Evolutionary conservation across 2,113 vertebrate genomes (phyloP).

Genomic region (Dromas ardeola): DNA sequence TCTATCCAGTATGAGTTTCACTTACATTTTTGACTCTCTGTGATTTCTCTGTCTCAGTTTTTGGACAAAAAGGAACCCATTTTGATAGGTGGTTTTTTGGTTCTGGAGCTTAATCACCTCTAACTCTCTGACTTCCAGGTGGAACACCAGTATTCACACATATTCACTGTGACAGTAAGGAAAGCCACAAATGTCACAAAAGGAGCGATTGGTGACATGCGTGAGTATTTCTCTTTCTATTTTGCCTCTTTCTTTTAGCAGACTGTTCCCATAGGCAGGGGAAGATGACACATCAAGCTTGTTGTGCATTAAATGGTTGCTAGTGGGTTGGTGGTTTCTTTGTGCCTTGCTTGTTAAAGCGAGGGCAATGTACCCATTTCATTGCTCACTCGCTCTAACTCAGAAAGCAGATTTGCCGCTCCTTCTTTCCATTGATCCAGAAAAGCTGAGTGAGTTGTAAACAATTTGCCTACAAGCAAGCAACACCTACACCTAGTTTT

Average conservation of each 20-base stretch:
- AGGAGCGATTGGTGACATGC: conserved; percentile 91
- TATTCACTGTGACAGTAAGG: conserved; percentile 86
- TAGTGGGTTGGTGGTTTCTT: not conserved
- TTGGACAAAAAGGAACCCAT: not conserved
- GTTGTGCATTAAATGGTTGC: not conserved
- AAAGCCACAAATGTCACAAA: conserved; percentile 93
- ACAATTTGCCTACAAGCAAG: not conserved
- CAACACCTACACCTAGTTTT: not conserved
- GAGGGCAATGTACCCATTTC: not conserved
- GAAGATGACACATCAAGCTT: not conserved
- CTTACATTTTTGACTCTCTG: conserved; percentile 9
- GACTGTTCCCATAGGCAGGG: not conserved
- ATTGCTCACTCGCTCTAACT: not conserved
- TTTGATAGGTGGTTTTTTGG: not conserved
- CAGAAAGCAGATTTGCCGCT: not conserved
- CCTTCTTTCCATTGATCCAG: not conserved
- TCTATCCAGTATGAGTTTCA: conserved; percentile 72
- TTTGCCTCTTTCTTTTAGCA: not conserved
- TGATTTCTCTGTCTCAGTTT: not conserved
- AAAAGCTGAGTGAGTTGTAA: not conserved
- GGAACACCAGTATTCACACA: conserved; percentile 94
- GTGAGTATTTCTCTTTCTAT: conserved; percentile 79
- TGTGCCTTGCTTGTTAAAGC: not conserved
- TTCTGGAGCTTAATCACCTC: conserved; percentile 17
- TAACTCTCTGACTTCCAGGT: conserved; percentile 80